A percentile compares a stretch with the other conserved stretches of the same genome.
phyloP scores from a whole-genome alignment of 2,797 vertebrate species.

The Ambastaia sidthimunki region DNA sequence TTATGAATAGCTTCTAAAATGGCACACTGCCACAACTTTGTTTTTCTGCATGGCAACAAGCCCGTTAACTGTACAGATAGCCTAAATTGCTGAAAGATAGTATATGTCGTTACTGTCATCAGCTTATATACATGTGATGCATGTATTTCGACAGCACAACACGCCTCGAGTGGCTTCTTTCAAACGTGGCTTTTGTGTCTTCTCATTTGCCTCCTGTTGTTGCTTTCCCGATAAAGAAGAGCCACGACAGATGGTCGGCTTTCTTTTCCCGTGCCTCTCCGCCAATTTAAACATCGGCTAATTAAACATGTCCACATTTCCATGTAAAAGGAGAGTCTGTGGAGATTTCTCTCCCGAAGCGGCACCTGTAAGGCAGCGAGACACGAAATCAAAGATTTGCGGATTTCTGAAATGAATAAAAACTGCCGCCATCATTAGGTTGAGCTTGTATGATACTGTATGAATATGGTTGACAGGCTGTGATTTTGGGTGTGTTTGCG shows the following conservation, averaged over 20 bases:
- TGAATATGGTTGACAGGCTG: not conserved
- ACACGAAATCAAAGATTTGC: slow-evolving; percentile 22
- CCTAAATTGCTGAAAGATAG: slow-evolving; percentile 23
- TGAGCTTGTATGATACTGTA: not conserved
- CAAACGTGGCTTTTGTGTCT: not conserved
- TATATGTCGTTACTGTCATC: slow-evolving; percentile 4
- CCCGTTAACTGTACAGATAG: not conserved
- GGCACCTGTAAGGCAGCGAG: slow-evolving; percentile 65
- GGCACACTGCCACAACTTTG: slow-evolving; percentile 29
- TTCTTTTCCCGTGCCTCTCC: slow-evolving; percentile 68
- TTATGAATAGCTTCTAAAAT: slow-evolving; percentile 52
- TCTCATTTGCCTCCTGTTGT: slow-evolving; percentile 36
- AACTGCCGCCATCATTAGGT: not conserved
- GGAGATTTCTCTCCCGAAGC: slow-evolving; percentile 51
- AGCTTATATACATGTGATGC: not conserved
- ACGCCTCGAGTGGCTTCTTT: not conserved
- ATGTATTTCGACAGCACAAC: not conserved
- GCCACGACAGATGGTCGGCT: slow-evolving; percentile 78
- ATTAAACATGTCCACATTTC: slow-evolving; percentile 75
- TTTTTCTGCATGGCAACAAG: slow-evolving; percentile 15
- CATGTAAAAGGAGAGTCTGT: slow-evolving; percentile 74
- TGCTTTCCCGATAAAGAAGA: slow-evolving; percentile 20
- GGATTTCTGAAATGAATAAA: not conserved
- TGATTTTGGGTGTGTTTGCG: too few species aligned
- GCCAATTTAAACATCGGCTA: slow-evolving; percentile 79